Evolutionary conservation across 1,140 invertebrate genomes (phyloP), one percentile per base, ranked within the genome.

Genomic region (Drosophila orena): DNA sequence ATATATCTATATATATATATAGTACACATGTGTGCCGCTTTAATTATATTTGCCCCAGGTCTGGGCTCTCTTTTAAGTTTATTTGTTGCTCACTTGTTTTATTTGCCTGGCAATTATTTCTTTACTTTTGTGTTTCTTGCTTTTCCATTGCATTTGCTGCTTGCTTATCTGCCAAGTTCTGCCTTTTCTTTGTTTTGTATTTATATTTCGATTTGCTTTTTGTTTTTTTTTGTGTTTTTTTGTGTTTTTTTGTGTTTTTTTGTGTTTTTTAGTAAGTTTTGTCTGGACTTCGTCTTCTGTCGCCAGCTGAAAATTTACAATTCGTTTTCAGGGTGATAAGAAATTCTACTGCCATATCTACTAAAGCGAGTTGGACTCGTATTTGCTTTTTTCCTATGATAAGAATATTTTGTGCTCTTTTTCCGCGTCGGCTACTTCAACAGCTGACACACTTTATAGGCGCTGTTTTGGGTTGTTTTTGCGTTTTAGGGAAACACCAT

Each of bases 321-420:
- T 69, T 77, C 44, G 30, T 70, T 49, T 62, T 64, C 52, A n/a
- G 59, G 14, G 11, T 81, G 81, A 86, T 86, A 86, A 79, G 27
- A 15, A 54, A 78, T 71, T 52, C 60, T 64, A 81, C 62, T 69
- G 78, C 46, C 60, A 64, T 83, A 85, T 85, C 73, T 62, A 52
- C 17, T 24, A 68, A 49, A 22, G 35, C 60, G n/a, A 57, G 14
- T 74, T 22, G 30, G 59, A 10, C 59, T 24, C 38, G 40, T 22
- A 38, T 61, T 59, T 56, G 27, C 40, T 77, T 37, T 49, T 57
- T 38, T 57, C 37, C 35, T 42, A 46, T 55, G 81, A 85, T 84
- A 85, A 84, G 66, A 64, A 15, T 64, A 38, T 44, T 37, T 76
- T 44, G 38, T 37, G 40, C 38, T 38, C 60, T 52, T 30, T 37